Percentiles rank a stretch among this genome's conserved stretches.
These are phyloP conservation scores for Agrochola lota DNA, from an alignment of 2,888 invertebrate species.

Conservation along the genomic window DNA sequence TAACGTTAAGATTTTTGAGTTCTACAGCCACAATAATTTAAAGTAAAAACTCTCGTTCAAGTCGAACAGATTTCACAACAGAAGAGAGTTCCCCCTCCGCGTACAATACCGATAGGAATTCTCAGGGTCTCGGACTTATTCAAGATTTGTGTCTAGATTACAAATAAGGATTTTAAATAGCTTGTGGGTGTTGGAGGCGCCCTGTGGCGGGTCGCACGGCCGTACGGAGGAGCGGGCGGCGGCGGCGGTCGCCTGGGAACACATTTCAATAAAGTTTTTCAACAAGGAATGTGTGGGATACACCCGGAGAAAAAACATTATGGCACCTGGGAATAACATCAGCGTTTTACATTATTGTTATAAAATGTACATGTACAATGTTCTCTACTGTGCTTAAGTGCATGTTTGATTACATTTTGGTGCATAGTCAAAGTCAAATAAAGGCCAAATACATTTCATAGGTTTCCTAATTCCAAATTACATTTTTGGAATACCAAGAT, in stretches of 20 bases:
- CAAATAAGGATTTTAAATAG: conserved; percentile 40
- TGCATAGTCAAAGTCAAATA: background rate
- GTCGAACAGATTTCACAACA: background rate
- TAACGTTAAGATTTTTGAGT: background rate
- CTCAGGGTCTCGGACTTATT: conserved; percentile 14
- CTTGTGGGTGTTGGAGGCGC: conserved; percentile 2
- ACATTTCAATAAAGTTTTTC: conserved; percentile 19
- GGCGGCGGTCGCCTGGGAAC: background rate
- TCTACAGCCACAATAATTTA: background rate
- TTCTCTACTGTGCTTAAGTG: background rate
- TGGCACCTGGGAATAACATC: background rate
- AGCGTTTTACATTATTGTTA: background rate
- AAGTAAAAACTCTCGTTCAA: background rate
- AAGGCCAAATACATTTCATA: background rate
- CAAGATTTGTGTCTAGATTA: conserved; percentile 32
- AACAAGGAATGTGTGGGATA: background rate
- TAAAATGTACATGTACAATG: too few species aligned
- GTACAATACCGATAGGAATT: background rate
- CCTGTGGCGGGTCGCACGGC: background rate
- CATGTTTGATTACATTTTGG: background rate
- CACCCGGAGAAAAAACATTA: background rate
- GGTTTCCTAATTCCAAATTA: background rate
- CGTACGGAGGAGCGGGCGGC: too few species aligned
- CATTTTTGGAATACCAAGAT: background rate
- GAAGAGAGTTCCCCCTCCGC: background rate